A percentile compares a stretch with the other conserved stretches of the same genome.
Evolutionary conservation across 2,113 vertebrate species (phyloP).

Genomic region (Mus spicilegus): DNA sequence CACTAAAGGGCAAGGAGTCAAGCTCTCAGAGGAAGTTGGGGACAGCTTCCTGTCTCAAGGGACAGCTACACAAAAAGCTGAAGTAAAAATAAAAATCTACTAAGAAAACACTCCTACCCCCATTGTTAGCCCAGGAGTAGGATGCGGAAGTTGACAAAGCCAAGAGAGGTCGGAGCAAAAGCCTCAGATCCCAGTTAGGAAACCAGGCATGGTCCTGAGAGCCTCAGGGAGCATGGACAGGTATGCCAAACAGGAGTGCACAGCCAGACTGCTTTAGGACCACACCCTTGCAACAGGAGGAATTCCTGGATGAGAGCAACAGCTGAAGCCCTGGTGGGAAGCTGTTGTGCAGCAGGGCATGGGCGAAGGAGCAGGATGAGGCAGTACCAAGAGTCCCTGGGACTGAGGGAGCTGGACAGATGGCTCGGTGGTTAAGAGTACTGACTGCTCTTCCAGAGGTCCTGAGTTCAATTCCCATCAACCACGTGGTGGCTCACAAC

Average conservation of each 20-base stretch:
- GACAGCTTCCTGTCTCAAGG: slow-evolving; percentile 26
- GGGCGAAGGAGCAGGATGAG: neutral
- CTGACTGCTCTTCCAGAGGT: no score
- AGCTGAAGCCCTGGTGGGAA: neutral
- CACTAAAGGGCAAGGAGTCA: neutral
- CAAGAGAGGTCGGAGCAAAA: neutral
- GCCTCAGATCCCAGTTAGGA: neutral
- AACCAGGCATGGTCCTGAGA: neutral
- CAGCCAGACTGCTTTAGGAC: neutral
- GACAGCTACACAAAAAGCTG: neutral
- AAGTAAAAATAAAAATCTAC: neutral
- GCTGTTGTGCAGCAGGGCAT: neutral
- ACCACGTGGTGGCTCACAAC: no score
- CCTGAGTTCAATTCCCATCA: no score
- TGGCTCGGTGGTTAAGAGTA: no score
- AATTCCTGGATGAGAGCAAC: neutral
- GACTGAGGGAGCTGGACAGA: neutral
- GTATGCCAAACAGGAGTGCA: neutral
- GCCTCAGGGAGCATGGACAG: neutral
- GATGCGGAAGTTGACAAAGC: neutral
- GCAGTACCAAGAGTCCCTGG: neutral
- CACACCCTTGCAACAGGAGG: neutral
- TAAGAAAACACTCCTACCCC: neutral
- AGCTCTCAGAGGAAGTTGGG: neutral
- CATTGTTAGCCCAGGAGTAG: neutral